A percentile compares a stretch with the other conserved stretches of the same genome.
phyloP scores from a whole-genome alignment of 1,140 invertebrate genomes.

The Penaeus indicus region DNA sequence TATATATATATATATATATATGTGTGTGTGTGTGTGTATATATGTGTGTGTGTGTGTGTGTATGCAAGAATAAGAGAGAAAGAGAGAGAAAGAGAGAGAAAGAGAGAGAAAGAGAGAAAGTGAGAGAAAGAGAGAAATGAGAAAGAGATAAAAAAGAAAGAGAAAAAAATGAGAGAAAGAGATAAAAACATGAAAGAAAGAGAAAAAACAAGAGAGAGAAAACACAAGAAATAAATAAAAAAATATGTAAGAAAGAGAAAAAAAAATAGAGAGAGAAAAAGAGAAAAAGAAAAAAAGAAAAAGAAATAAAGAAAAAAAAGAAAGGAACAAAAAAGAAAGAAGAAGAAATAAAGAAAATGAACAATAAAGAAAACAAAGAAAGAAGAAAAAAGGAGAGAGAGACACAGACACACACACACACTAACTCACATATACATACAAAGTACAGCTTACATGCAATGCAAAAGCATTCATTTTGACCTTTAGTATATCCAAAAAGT shows the following conservation, averaged over 20 bases:
- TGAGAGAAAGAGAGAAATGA: neutral
- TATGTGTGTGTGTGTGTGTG: too few species aligned
- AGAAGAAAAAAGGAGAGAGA: neutral
- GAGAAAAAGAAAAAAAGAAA: neutral
- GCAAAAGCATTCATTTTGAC: too few species aligned
- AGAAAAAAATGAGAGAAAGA: neutral
- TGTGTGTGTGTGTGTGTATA: too few species aligned
- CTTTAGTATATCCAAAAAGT: too few species aligned
- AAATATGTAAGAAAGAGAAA: neutral
- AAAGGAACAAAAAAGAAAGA: conserved; percentile 4
- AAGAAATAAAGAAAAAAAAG: conserved; percentile 4
- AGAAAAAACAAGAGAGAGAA: too few species aligned
- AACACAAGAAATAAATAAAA: neutral
- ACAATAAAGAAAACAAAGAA: neutral
- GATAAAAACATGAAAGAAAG: too few species aligned
- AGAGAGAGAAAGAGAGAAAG: neutral
- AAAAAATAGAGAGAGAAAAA: neutral
- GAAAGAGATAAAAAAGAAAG: neutral
- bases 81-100: conserved; percentile 6
- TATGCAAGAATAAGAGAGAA: neutral
- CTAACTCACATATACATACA: too few species aligned
- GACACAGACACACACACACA: too few species aligned
- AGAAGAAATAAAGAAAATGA: neutral
- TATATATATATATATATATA: too few species aligned
- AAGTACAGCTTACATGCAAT: too few species aligned